Evolutionary conservation across 1,140 invertebrate species (phyloP).

Genomic region (Eriocheir sinensis): DNA sequence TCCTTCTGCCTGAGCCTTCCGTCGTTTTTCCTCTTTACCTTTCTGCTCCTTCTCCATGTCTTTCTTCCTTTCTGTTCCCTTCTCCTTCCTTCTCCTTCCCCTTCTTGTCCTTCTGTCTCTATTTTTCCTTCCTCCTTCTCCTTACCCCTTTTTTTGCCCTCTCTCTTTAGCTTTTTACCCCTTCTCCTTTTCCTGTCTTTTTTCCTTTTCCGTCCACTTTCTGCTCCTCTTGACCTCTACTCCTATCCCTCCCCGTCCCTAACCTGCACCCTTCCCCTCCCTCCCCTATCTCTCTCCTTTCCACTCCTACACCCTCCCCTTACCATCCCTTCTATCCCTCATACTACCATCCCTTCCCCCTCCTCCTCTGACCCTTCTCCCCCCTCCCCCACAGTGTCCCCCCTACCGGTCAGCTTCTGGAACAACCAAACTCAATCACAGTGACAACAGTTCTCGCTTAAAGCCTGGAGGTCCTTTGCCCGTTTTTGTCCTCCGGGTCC

Average conservation of each 20-base stretch:
- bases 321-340: neutral
- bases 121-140: neutral
- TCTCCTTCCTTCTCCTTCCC: too few species aligned
- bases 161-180: neutral
- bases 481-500: slow-evolving; percentile 54
- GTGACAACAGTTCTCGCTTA: slow-evolving; percentile 62
- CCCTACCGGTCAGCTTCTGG: neutral
- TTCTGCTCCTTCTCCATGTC: too few species aligned
- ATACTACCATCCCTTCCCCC: neutral
- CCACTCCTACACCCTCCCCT: neutral
- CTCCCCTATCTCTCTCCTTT: neutral
- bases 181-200: neutral
- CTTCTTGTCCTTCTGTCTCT: neutral
- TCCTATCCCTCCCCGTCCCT: neutral
- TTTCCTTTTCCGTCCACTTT: slow-evolving; percentile 3
- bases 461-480: slow-evolving; percentile 51
- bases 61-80: too few species aligned
- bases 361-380: neutral
- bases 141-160: neutral
- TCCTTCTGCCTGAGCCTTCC: too few species aligned
- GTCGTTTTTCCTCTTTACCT: too few species aligned
- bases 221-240: neutral
- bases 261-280: neutral
- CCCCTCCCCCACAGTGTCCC: neutral
- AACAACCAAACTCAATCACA: slow-evolving; percentile 69